Evolutionary conservation across 2,113 vertebrate genomes (phyloP).

Genomic region (Sphaerodactylus townsendi): DNA sequence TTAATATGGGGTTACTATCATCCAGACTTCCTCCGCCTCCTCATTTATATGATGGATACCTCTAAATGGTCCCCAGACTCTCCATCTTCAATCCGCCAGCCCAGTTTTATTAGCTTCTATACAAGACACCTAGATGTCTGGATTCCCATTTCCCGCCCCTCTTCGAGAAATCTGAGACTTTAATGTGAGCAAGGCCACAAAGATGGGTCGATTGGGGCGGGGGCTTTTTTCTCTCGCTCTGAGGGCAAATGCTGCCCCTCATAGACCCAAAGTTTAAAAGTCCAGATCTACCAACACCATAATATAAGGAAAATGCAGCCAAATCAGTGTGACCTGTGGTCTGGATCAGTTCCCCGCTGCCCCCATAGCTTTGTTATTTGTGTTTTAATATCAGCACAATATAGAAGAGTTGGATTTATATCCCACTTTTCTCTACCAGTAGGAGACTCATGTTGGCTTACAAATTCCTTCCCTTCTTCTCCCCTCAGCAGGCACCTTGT

Average conservation of each 20-base stretch:
- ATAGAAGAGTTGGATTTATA: too few species aligned
- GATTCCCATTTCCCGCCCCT: slow-evolving; percentile 22
- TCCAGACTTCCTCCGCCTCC: slow-evolving; percentile 61
- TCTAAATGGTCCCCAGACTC: slow-evolving; percentile 51
- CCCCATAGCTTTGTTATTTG: too few species aligned
- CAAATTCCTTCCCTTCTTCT: too few species aligned
- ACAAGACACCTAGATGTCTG: slow-evolving; percentile 56
- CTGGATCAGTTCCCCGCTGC: too few species aligned
- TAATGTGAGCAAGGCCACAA: slow-evolving; percentile 23
- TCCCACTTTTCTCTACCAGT: too few species aligned
- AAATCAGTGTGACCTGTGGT: background rate
- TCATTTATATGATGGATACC: slow-evolving; percentile 60
- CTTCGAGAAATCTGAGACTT: slow-evolving; percentile 56
- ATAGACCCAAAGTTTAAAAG: background rate
- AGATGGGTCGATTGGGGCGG: background rate
- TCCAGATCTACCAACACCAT: background rate
- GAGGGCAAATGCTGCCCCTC: slow-evolving; percentile 11
- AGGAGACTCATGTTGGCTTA: too few species aligned
- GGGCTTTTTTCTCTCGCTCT: background rate
- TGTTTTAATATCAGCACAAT: too few species aligned
- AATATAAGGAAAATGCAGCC: background rate
- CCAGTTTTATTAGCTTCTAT: slow-evolving; percentile 58
- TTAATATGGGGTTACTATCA: slow-evolving; percentile 71
- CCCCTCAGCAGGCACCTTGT: too few species aligned
- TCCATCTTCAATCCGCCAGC: slow-evolving; percentile 44